phyloP scores from a whole-genome alignment of 2,113 vertebrate species.

The Ophthalmolycus amberensis region DNA sequence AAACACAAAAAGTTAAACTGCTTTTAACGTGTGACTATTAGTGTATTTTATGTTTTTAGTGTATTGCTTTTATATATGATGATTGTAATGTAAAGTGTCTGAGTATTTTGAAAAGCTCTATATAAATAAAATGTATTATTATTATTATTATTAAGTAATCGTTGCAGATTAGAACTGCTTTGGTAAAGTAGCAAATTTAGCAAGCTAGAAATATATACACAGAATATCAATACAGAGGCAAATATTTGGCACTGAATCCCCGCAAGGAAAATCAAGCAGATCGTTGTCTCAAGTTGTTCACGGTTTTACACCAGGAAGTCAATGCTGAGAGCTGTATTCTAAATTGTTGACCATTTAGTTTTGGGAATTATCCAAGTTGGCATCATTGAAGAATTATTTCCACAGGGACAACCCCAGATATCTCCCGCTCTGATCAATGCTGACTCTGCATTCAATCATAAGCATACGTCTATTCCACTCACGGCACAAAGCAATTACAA shows the following conservation, averaged over 20 bases:
- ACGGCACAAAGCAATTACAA: conserved; percentile 76
- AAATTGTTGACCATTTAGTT: conserved; percentile 72
- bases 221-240: conserved; percentile 19
- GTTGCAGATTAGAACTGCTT: background rate
- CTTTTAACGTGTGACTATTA: too few relatives aligned
- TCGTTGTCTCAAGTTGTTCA: conserved; percentile 31
- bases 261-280: conserved; percentile 39
- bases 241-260: conserved; percentile 34
- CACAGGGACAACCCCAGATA: conserved; percentile 51
- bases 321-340: conserved; percentile 59
- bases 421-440: conserved; percentile 67
- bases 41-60: too few relatives aligned
- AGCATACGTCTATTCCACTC: conserved; percentile 59
- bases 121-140: too few relatives aligned
- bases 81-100: too few relatives aligned
- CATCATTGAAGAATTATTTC: conserved; percentile 58
- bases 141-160: too few relatives aligned
- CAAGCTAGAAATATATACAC: conserved; percentile 14
- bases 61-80: too few relatives aligned
- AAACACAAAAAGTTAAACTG: background rate
- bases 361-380: conserved; percentile 66
- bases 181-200: conserved; percentile 1
- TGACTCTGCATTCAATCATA: conserved; percentile 70
- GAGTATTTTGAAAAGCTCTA: too few relatives aligned
- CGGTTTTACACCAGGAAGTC: conserved; percentile 64